Conservation (phyloP, 92 coral and sea anemone species). For the Paragorgia papillata region DNA sequence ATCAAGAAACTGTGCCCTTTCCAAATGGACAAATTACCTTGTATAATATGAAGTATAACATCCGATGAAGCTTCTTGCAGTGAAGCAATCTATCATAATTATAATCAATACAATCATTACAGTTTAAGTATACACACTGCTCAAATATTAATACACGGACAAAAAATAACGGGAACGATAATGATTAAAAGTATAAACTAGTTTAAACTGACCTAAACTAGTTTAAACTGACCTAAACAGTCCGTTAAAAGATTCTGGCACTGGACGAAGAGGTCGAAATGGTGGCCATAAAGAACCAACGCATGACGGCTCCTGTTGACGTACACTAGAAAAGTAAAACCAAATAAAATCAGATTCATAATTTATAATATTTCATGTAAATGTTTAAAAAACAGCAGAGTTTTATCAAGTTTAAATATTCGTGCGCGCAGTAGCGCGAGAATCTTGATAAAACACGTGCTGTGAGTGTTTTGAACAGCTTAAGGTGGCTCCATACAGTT, state of each 20-base stretch:
- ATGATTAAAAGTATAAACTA: no score
- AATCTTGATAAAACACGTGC: no score
- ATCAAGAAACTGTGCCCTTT: neutral
- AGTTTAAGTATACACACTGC: no score
- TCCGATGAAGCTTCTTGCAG: slow-evolving; percentile 83
- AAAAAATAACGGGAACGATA: neutral
- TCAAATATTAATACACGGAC: no score
- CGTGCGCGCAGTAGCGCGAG: no score
- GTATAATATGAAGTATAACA: slow-evolving; percentile 76
- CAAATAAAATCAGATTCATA: no score
- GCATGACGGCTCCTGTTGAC: slow-evolving; percentile 52
- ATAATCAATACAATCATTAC: neutral
- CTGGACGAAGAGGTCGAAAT: slow-evolving; percentile 70
- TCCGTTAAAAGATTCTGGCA: slow-evolving; percentile 67
- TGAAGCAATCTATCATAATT: slow-evolving; percentile 56
- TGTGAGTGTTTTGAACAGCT: no score
- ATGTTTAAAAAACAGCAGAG: no score
- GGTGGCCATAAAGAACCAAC: slow-evolving; percentile 85
- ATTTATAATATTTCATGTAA: no score
- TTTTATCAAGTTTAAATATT: no score
- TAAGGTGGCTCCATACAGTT: no score
- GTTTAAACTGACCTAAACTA: no score
- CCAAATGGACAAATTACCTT: slow-evolving; percentile 57
- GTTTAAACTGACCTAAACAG: slow-evolving; percentile 43
- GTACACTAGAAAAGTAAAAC: slow-evolving; percentile 56